phyloP scores from a whole-genome alignment of 2,113 vertebrate genomes.

The Pandion haliaetus region DNA sequence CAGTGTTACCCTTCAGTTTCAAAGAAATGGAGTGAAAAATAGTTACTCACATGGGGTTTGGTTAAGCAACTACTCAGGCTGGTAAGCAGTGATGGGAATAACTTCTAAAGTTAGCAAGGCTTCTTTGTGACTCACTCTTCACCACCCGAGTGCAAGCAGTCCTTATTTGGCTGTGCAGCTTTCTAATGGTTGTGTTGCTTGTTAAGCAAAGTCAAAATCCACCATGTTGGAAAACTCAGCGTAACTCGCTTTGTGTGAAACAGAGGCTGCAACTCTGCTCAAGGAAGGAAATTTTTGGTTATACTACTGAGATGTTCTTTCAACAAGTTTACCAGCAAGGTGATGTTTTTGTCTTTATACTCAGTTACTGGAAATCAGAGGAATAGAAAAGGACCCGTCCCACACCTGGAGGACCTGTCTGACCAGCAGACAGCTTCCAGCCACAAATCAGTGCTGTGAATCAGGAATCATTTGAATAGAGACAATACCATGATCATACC shows the following conservation, averaged over 20 bases:
- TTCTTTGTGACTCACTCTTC: constrained; percentile 10
- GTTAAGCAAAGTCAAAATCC: background rate
- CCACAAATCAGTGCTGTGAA: background rate
- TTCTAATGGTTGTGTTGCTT: background rate
- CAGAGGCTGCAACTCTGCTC: background rate
- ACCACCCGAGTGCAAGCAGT: background rate
- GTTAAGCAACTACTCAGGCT: background rate
- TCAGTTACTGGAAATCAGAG: background rate
- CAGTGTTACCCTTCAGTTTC: background rate
- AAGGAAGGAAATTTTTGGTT: background rate
- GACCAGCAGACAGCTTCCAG: background rate
- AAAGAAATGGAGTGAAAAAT: background rate
- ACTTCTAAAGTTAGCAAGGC: background rate
- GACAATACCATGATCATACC: background rate
- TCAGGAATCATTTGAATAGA: background rate
- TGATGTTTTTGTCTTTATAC: background rate
- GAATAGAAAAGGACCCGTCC: background rate
- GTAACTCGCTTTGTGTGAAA: background rate
- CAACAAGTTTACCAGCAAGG: background rate
- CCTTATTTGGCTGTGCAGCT: background rate
- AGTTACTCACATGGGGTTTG: background rate
- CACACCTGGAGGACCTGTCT: background rate
- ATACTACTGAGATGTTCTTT: no score
- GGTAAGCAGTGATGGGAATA: background rate
- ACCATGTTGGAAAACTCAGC: background rate